These are phyloP conservation scores for Zaprionus lachaisei DNA, from an alignment of 1,140 invertebrate species.

Conservation along the genomic window DNA sequence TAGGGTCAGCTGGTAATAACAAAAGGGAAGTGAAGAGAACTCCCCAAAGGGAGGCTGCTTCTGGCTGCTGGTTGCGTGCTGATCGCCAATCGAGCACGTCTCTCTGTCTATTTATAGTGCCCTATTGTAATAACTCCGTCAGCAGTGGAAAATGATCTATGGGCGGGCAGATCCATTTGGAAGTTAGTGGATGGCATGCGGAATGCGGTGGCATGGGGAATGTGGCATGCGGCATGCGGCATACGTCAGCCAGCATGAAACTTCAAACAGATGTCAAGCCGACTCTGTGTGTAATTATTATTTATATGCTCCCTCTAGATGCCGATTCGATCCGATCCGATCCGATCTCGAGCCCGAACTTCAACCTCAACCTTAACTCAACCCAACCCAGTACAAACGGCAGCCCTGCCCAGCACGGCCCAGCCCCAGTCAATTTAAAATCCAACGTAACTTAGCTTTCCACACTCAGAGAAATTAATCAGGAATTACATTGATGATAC, in stretches of 20 bases:
- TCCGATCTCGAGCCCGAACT: neutral
- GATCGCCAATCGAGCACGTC: constrained; percentile 25
- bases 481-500: neutral
- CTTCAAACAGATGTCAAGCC: constrained; percentile 66
- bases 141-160: constrained; percentile 32
- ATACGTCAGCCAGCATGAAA: constrained; percentile 55
- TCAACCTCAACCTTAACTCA: constrained; percentile 3
- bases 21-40: constrained; percentile 26
- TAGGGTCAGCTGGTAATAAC: constrained; percentile 43
- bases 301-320: constrained; percentile 50
- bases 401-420: neutral
- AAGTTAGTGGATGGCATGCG: constrained; percentile 3
- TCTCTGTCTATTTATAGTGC: constrained; percentile 53
- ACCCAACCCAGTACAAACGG: constrained; percentile 18
- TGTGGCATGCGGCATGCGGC: neutral
- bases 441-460: neutral
- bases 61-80: constrained; percentile 50
- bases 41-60: constrained; percentile 1
- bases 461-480: constrained; percentile 4
- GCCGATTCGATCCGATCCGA: constrained; percentile 2
- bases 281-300: constrained; percentile 60
- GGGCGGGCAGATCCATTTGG: constrained; percentile 9
- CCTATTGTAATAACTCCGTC: constrained; percentile 66
- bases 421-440: neutral
- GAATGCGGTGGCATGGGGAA: neutral